A percentile compares a stretch with the other conserved stretches of the same genome.
Conservation (phyloP, 2,888 invertebrate genomes). For the Nomada flava region DNA sequence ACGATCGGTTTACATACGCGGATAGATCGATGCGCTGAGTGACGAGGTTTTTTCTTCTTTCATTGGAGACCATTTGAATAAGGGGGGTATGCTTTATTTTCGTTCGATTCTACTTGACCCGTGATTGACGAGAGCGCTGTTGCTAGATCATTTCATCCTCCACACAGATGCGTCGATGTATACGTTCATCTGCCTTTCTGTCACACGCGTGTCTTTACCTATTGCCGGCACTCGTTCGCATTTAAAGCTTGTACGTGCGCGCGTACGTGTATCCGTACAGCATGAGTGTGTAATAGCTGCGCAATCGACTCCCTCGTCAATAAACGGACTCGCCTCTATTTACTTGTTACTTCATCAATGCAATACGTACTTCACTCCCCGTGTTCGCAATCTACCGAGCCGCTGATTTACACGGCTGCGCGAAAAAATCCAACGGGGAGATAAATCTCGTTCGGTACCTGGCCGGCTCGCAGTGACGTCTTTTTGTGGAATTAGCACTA, state of each 20-base stretch:
- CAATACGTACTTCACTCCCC: constrained; percentile 61
- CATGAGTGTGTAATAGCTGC: constrained; percentile 48
- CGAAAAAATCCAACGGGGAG: constrained; percentile 53
- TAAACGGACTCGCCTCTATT: constrained; percentile 76
- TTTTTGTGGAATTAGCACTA: constrained; percentile 57
- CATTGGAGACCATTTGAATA: constrained; percentile 65
- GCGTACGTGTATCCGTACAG: not conserved
- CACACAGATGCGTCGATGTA: not conserved
- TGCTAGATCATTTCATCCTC: constrained; percentile 59
- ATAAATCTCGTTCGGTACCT: constrained; percentile 53
- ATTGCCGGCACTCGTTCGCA: constrained; percentile 1
- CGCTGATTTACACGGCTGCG: constrained; percentile 67
- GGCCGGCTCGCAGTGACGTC: constrained; percentile 37
- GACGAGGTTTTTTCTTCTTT: constrained; percentile 25
- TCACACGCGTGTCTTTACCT: constrained; percentile 6
- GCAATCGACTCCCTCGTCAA: constrained; percentile 70
- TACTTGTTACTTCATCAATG: constrained; percentile 79
- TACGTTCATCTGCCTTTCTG: constrained; percentile 16
- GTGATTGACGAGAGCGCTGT: constrained; percentile 38
- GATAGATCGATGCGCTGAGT: constrained; percentile 46
- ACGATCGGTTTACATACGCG: constrained; percentile 49
- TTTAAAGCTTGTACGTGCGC: not conserved
- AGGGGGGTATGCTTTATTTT: constrained; percentile 72
- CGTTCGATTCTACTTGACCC: constrained; percentile 76
- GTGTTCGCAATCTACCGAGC: constrained; percentile 62